Conservation (phyloP, 2,797 vertebrate species). For the Xenopus petersii region DNA sequence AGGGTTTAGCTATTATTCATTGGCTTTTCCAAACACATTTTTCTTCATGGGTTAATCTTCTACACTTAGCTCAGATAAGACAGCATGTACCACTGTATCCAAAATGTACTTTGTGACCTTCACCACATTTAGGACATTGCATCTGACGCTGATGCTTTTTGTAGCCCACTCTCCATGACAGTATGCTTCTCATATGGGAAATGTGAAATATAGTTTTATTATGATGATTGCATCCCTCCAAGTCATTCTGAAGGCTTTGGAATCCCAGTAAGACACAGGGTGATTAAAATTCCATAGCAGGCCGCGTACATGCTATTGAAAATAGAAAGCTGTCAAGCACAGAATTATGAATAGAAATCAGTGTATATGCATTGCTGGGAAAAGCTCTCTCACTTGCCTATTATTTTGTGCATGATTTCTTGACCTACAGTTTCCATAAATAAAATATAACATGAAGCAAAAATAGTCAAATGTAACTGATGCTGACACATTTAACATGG, state of each 20-base stretch:
- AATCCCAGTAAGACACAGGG: conserved; percentile 37
- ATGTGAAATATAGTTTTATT: conserved; percentile 53
- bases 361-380: conserved; percentile 17
- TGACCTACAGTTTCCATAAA: conserved; percentile 27
- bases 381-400: conserved; percentile 35
- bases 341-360: conserved; percentile 39
- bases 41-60: conserved; percentile 23
- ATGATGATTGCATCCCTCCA: conserved; percentile 46
- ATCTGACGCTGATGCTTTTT: conserved; percentile 48
- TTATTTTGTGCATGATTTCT: conserved; percentile 48
- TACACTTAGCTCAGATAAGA: conserved; percentile 36
- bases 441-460: conserved; percentile 23
- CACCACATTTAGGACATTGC: conserved; percentile 46
- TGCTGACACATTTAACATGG: background rate
- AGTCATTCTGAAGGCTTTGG: conserved; percentile 50
- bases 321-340: conserved; percentile 54
- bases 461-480: background rate
- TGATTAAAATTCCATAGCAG: conserved; percentile 58
- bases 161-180: conserved; percentile 45
- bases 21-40: background rate
- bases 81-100: conserved; percentile 31
- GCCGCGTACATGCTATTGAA: conserved; percentile 54
- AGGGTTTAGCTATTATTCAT: too few species aligned
- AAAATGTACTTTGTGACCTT: conserved; percentile 57
- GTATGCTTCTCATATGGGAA: conserved; percentile 55